Evolutionary conservation across 2,797 vertebrate genomes (phyloP).

Genomic region (Nannoperca australis): DNA sequence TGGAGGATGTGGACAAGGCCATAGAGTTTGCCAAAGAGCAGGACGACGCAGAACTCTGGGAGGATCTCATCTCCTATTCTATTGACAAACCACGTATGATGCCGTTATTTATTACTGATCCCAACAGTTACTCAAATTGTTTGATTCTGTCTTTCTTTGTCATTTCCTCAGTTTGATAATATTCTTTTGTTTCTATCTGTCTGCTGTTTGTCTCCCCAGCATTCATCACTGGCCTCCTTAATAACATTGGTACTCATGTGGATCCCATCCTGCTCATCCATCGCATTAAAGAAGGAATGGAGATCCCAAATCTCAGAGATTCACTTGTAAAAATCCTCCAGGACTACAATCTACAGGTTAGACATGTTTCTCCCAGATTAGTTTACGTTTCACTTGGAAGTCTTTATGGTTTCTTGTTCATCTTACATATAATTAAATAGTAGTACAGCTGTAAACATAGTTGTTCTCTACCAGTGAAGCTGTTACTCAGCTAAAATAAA

Average conservation of each 20-base stretch:
- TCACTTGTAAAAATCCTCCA: constrained; percentile 98
- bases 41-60: constrained; percentile 97
- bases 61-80: constrained; percentile 97
- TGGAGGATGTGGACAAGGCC: constrained; percentile 96
- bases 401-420: neutral
- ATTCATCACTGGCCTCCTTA: constrained; percentile 97
- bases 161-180: neutral
- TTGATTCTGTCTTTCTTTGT: neutral
- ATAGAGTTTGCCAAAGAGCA: constrained; percentile 99
- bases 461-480: neutral
- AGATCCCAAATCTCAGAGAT: constrained; percentile 98
- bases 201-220: constrained; percentile 77
- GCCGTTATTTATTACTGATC: neutral
- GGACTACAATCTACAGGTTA: constrained; percentile 98
- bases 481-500: neutral
- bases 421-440: neutral
- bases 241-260: constrained; percentile 98
- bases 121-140: neutral
- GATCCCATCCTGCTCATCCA: constrained; percentile 97
- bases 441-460: neutral
- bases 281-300: constrained; percentile 98
- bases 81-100: constrained; percentile 97
- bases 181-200: neutral
- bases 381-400: neutral
- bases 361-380: neutral